These are phyloP conservation scores for Drosophila chauvacae DNA, from an alignment of 1,140 invertebrate species.

Conservation along the genomic window DNA sequence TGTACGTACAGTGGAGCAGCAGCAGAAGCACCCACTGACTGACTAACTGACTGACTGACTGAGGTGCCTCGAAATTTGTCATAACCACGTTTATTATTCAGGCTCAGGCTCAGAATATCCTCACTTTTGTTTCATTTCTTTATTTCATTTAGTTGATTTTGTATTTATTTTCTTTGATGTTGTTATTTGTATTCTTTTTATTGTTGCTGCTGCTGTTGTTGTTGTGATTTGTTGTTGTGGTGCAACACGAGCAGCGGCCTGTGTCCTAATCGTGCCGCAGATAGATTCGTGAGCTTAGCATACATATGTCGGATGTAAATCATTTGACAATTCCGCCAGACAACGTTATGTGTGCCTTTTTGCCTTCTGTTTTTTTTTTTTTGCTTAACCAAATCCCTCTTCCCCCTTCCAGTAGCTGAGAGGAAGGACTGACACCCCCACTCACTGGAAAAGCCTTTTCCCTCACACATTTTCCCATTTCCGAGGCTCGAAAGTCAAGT, in stretches of 20 bases:
- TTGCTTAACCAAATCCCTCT: too few relatives aligned
- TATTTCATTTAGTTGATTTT: neutral
- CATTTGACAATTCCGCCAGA: slow-evolving; percentile 80
- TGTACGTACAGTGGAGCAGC: slow-evolving; percentile 25
- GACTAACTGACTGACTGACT: slow-evolving; percentile 13
- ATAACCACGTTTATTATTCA: slow-evolving; percentile 77
- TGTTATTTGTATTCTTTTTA: neutral
- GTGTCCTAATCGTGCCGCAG: slow-evolving; percentile 80
- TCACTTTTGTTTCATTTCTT: neutral
- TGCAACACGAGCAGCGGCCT: slow-evolving; percentile 27
- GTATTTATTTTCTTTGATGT: neutral
- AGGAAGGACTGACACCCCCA: slow-evolving; percentile 23
- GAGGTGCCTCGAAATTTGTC: slow-evolving; percentile 73
- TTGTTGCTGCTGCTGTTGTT: neutral
- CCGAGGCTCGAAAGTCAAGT: neutral
- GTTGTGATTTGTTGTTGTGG: neutral
- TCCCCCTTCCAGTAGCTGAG: neutral
- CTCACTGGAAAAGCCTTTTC: slow-evolving; percentile 24
- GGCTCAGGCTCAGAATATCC: neutral
- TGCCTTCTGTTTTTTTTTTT: neutral
- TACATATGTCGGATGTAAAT: slow-evolving; percentile 82
- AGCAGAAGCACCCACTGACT: slow-evolving; percentile 18
- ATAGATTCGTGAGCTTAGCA: slow-evolving; percentile 81
- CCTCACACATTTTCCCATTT: neutral
- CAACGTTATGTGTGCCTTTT: slow-evolving; percentile 38